phyloP scores from a whole-genome alignment of 2,888 invertebrate species.

The Erebia aethiops region DNA sequence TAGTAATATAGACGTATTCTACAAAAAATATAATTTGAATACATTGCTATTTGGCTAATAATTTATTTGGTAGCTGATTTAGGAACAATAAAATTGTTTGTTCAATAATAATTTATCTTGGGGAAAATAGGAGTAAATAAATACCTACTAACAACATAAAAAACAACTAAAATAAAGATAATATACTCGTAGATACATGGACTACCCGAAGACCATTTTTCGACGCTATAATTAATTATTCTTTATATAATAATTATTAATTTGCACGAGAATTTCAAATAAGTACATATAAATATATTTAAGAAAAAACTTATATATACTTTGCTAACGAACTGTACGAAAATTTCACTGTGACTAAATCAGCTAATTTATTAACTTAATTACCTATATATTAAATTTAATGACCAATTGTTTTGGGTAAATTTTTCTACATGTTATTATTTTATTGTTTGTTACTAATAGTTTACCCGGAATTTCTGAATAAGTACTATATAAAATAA shows the following conservation, averaged over 20 bases:
- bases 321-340: background rate
- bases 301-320: no score
- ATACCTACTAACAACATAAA: background rate
- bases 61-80: conserved; percentile 32
- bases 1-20: conserved; percentile 36
- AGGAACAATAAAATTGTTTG: conserved; percentile 28
- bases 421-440: conserved; percentile 26
- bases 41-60: conserved; percentile 38
- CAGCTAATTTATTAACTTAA: conserved; percentile 16
- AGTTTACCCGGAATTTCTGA: conserved; percentile 24
- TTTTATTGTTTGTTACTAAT: conserved; percentile 19
- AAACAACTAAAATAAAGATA: background rate
- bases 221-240: no score
- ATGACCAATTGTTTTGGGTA: background rate
- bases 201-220: no score
- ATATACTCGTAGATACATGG: background rate
- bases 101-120: background rate
- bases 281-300: background rate
- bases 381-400: background rate
- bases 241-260: no score
- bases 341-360: conserved; percentile 26
- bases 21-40: conserved; percentile 40
- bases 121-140: background rate
- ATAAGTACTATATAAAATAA: conserved; percentile 3
- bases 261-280: no score